Base-by-base conservation (phyloP, 1,140 invertebrate species). In the Andricus grossulariae region DNA sequence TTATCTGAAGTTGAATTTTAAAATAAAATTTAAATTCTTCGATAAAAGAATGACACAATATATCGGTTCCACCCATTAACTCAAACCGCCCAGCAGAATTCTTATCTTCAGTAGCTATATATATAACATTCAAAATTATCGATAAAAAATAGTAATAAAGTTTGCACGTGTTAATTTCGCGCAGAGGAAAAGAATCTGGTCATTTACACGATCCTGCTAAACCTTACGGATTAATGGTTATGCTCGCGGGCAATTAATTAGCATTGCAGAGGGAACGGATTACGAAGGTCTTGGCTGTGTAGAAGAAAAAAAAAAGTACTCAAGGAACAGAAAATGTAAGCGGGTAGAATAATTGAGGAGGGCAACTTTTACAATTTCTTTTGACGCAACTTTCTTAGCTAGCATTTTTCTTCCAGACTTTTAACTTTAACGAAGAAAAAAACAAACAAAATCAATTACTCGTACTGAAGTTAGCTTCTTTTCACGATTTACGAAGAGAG, bases 171-270 rank as follows among this genome's bases (percentile, higher is more conserved):
- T n/a, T 66, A 66, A 66, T 66, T 32, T 66, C 25, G 39, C 15
- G 32, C 60, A 32, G 60, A 66, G 60, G 6, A 15, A 39, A 39
- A 66, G 60, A 66, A 66, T 66, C 60, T 66, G 60, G 60, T 3
- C 60, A 39, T 39, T 66, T 66, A 66, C 60, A 66, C 60, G 25
- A 39, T 66, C 71, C 51, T 66, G 71, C 49, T 78, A 78, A 80
- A 70, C 52, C 76, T 50, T 54, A 13, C 66, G 71, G 74, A 80
- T 80, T 80, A 80, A 80, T 74, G 79, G 60, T 72, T 74, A 78
- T 78, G 16, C 60, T 80, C 73, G 73, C 79, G 72, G 55, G 32
- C 60, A 77, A 80, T 80, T 80, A 78, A 80, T 80, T 78, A 78
- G 76, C 79, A 78, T 52, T 16, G 50, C 50, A 66, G 51, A 50